Base-by-base conservation (phyloP, 1,140 invertebrate genomes). In the Camponotus vicinus region DNA sequence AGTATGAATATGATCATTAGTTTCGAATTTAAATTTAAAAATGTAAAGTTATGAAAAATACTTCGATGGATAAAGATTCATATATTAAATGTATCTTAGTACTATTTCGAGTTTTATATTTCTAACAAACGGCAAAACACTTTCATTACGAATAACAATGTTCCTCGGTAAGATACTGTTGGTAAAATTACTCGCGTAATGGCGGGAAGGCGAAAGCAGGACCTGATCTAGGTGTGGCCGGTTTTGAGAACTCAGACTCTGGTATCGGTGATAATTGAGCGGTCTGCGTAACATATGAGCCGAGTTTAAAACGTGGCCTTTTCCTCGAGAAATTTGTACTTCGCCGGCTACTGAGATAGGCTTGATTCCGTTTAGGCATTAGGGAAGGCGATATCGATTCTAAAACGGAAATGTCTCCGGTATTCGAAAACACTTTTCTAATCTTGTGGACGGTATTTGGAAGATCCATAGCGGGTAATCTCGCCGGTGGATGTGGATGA, bases 171-270 rank as follows among this genome's bases (percentile, higher is more conserved):
- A 34, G 15, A 13, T 37, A 61, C 34, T 49, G 76, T 18, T 18
- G 64, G n/a, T n/a, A 52, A 63, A 13, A 45, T 86, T 78, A 85
- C 32, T 89, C 88, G 67, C 86, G 89, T 37, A 90, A 84, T 8
- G 93, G 92, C 13, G 94, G 93, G 80, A 94, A 93, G 6, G 92
- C 86, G 49, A 94, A 95, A 42, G 49, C 49, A 6, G 92, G 91
- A 64, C 88, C 87, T 1, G 89, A 57, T 88, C 96, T 95, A 21
- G 97, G 97, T 69, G 97, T 97, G 3, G 96, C 96, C 0, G 97
- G 97, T 94, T 97, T 97, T 4, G 97, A 97, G 2, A 97, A 94
- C n/a, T 97, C 97, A 18, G 97, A 97, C 89, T 97, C 97, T 57
- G 96, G 96, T 45, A 97, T 97, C 11, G 97, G 97, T 45, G 97